Conservation (phyloP, 2,888 invertebrate species). For the Clepsis dumicolana region DNA sequence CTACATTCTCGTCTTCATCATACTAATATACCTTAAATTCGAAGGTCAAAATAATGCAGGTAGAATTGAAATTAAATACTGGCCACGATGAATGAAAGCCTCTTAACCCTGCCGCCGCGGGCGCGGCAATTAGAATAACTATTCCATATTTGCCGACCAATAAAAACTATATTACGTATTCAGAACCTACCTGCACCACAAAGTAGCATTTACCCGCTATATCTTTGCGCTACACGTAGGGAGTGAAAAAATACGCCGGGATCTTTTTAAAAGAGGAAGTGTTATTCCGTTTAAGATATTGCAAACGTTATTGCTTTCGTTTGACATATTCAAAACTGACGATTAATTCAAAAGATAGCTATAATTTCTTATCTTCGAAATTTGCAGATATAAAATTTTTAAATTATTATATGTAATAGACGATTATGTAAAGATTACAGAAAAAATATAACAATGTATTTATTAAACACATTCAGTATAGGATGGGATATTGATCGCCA, state of each 20-base stretch:
- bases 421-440: too few relatives aligned
- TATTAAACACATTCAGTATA: too few relatives aligned
- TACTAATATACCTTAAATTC: background rate
- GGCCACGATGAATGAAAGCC: constrained; percentile 5
- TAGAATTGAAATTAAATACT: constrained; percentile 14
- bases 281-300: constrained; percentile 2
- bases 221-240: constrained; percentile 40
- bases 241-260: background rate
- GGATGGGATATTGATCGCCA: too few relatives aligned
- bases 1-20: background rate
- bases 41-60: constrained; percentile 22
- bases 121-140: constrained; percentile 31
- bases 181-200: constrained; percentile 43
- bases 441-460: too few relatives aligned
- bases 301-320: constrained; percentile 16
- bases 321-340: background rate
- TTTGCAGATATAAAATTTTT: too few relatives aligned
- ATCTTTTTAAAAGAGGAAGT: background rate
- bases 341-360: background rate
- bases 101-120: constrained; percentile 14
- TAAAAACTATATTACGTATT: constrained; percentile 43
- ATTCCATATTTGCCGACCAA: constrained; percentile 17
- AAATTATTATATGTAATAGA: too few relatives aligned
- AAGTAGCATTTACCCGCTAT: constrained; percentile 58
- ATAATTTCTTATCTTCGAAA: too few relatives aligned